These are phyloP conservation scores for Hyphantria cunea DNA, from an alignment of 1,140 invertebrate genomes.

Conservation along the genomic window DNA sequence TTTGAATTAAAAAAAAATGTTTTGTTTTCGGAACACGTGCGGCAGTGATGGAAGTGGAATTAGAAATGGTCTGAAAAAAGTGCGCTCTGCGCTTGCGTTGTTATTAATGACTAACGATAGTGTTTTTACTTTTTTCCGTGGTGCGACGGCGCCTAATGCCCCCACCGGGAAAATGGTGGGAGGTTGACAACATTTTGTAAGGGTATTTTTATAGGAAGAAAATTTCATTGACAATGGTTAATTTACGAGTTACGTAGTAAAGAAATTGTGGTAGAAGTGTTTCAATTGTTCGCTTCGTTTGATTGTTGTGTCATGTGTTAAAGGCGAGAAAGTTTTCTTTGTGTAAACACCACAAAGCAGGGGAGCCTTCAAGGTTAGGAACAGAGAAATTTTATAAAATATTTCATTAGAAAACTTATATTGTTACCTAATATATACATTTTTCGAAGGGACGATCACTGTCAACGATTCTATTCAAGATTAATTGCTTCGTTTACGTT, in stretches of 20 bases:
- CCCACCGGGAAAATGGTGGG: slow-evolving; percentile 67
- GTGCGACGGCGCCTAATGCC: slow-evolving; percentile 60
- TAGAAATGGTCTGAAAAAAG: slow-evolving; percentile 71
- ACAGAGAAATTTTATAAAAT: no score
- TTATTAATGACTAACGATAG: slow-evolving; percentile 63
- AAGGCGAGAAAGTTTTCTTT: slow-evolving; percentile 1
- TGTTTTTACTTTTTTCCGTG: slow-evolving; percentile 75
- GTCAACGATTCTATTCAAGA: no score
- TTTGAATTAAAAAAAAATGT: slow-evolving; percentile 5
- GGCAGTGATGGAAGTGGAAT: slow-evolving; percentile 51
- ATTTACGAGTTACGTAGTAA: slow-evolving; percentile 4
- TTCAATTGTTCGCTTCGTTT: slow-evolving; percentile 6
- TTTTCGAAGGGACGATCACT: not conserved
- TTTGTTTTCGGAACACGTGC: slow-evolving; percentile 38
- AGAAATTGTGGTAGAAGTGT: slow-evolving; percentile 2
- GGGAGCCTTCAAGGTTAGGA: no score
- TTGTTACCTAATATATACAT: no score
- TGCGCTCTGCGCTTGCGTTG: slow-evolving; percentile 41
- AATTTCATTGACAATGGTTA: slow-evolving; percentile 4
- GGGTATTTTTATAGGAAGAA: slow-evolving; percentile 13
- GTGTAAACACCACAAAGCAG: slow-evolving; percentile 7
- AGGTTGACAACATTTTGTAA: slow-evolving; percentile 53
- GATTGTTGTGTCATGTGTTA: slow-evolving; percentile 1
- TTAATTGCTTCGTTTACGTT: no score
- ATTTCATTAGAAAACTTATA: no score